Conservation (phyloP, 2,113 vertebrate genomes). For the Cheirogaleus medius region DNA sequence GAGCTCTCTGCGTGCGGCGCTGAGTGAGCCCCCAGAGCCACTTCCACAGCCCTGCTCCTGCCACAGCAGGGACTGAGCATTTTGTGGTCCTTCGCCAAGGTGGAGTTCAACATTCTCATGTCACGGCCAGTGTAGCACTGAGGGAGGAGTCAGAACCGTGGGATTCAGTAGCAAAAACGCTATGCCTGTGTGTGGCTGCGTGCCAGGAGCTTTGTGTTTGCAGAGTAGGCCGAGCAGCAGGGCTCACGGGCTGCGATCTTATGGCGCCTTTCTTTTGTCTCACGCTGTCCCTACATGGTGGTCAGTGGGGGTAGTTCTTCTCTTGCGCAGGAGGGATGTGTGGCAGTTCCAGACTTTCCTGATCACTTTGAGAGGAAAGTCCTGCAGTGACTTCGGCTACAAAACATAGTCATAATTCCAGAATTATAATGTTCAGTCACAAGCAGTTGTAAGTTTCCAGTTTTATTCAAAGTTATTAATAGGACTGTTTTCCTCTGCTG, state of each 20-base stretch:
- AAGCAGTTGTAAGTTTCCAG: not conserved
- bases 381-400: not conserved
- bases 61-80: not conserved
- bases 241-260: not conserved
- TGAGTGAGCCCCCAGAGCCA: not conserved
- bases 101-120: not conserved
- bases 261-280: not conserved
- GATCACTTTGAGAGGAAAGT: not conserved
- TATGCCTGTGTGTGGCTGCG: not conserved
- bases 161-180: not conserved
- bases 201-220: not conserved
- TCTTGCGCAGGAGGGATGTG: not conserved
- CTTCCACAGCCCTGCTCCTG: not conserved
- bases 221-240: not conserved
- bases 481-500: not conserved
- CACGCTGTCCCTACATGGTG: not conserved
- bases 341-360: not conserved
- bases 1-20: not conserved
- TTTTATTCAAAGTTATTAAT: not conserved
- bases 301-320: not conserved
- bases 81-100: not conserved
- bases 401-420: not conserved
- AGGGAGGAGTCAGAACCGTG: not conserved
- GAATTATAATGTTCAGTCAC: not conserved
- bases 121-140: not conserved